phyloP scores from a whole-genome alignment of 2,888 invertebrate species.

The Rosalia funebris region DNA sequence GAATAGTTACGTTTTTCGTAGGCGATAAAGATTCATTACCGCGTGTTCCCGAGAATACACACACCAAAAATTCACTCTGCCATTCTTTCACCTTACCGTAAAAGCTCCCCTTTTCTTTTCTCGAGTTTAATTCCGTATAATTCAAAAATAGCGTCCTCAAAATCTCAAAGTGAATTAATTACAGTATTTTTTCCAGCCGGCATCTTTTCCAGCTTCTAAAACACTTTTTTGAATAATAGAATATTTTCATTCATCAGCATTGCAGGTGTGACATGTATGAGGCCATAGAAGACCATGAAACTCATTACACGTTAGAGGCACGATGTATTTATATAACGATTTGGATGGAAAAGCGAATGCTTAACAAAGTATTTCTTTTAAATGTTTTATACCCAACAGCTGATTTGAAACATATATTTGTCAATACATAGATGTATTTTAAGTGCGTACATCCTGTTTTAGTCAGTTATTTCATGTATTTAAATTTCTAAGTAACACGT shows the following conservation, averaged over 20 bases:
- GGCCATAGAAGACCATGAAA: too few species aligned
- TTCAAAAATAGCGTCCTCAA: slow-evolving; percentile 5
- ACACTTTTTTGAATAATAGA: background rate
- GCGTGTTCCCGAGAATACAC: slow-evolving; percentile 55
- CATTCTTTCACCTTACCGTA: slow-evolving; percentile 50
- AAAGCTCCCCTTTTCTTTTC: slow-evolving; percentile 41
- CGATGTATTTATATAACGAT: too few species aligned
- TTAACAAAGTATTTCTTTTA: too few species aligned
- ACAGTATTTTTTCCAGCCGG: background rate
- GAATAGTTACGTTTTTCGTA: slow-evolving; percentile 64
- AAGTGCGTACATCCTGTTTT: too few species aligned
- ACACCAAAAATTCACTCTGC: slow-evolving; percentile 57
- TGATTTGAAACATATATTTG: too few species aligned
- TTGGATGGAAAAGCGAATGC: too few species aligned
- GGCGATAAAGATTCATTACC: slow-evolving; percentile 66
- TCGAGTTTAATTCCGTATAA: slow-evolving; percentile 19
- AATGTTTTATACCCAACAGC: too few species aligned
- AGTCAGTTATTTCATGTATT: too few species aligned
- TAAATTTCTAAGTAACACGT: too few species aligned
- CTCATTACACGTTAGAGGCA: too few species aligned
- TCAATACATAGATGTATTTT: too few species aligned
- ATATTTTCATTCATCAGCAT: background rate
- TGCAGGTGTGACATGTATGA: too few species aligned
- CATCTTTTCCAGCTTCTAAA: background rate
- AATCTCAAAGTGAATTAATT: slow-evolving; percentile 25